Evolutionary conservation across 1,140 invertebrate genomes (phyloP), one percentile per base, ranked within the genome.

Genomic region (Drosophila quadrilineata): DNA sequence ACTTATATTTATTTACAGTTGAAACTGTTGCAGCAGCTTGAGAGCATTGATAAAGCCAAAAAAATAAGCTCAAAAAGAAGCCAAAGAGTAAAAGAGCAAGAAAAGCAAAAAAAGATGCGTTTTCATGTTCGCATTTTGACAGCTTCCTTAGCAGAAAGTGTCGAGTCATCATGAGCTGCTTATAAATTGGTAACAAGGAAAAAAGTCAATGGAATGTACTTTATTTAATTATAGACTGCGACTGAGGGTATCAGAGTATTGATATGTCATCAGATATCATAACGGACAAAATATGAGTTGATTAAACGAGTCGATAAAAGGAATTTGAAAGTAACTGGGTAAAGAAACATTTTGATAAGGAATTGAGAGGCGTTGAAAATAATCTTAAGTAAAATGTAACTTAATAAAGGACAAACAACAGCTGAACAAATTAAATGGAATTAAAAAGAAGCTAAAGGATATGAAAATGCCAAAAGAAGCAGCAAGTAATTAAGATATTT

Each of bases 21-120:
- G n/a, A 33, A 54, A 31, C 38, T 22, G 45, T 48, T 31, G 16
- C 45, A 33, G n/a, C 45, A 48, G n/a, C n/a, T 48, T 48, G 28
- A 48, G 28, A 19, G 45, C 29, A 26, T 48, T 48, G 29, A 48
- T 48, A 9, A 48, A 33, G 16, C 26, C 9, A 22, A 45, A 28
- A 14, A 28, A n/a, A n/a, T n/a, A n/a, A n/a, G n/a, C n/a, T n/a
- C n/a, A n/a, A n/a, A n/a, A n/a, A n/a, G n/a, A n/a, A n/a, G n/a
- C n/a, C n/a, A n/a, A n/a, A n/a, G n/a, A n/a, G n/a, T n/a, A n/a
- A n/a, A n/a, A n/a, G n/a, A n/a, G n/a, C n/a, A n/a, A n/a, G n/a
- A n/a, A n/a, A n/a, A n/a, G n/a, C 3, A n/a, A 40, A 28, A 29
- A 46, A 29, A 48, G 45, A 31, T 17, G 45, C 45, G 19, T 48